Percentiles rank a stretch among this genome's conserved stretches.
These are phyloP conservation scores for Crotalus horridus DNA, from an alignment of 2,113 vertebrate genomes.

Conservation along the genomic window DNA sequence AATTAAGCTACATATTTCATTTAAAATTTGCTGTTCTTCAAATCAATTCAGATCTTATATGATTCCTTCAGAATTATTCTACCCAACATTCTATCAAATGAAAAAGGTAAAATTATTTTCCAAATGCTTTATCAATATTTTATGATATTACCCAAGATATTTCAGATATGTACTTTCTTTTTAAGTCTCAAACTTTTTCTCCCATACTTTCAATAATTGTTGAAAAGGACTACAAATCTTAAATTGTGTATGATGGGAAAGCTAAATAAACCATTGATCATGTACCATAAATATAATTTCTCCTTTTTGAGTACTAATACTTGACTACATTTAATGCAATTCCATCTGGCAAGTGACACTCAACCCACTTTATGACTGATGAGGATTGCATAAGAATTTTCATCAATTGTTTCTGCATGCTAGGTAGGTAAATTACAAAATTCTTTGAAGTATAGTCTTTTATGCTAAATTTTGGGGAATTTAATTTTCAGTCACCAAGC, in stretches of 20 bases:
- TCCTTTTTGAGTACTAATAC: background rate
- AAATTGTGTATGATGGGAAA: background rate
- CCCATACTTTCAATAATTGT: background rate
- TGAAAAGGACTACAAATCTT: background rate
- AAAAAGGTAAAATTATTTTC: background rate
- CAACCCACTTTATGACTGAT: background rate
- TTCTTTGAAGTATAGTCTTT: background rate
- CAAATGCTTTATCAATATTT: background rate
- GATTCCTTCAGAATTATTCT: background rate
- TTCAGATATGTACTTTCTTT: background rate
- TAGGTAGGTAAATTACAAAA: background rate
- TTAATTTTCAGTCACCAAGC: background rate
- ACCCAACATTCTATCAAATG: background rate
- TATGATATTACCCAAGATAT: background rate
- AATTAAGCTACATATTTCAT: background rate
- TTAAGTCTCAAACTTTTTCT: background rate
- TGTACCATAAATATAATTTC: background rate
- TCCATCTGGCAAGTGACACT: background rate
- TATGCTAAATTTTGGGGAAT: background rate
- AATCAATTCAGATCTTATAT: background rate
- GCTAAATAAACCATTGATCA: background rate
- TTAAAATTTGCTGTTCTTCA: background rate
- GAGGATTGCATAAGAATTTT: background rate
- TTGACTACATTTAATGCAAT: background rate
- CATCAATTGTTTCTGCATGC: background rate